These are phyloP conservation scores for Sapajus apella DNA, from an alignment of 2,113 vertebrate species.

Conservation along the genomic window DNA sequence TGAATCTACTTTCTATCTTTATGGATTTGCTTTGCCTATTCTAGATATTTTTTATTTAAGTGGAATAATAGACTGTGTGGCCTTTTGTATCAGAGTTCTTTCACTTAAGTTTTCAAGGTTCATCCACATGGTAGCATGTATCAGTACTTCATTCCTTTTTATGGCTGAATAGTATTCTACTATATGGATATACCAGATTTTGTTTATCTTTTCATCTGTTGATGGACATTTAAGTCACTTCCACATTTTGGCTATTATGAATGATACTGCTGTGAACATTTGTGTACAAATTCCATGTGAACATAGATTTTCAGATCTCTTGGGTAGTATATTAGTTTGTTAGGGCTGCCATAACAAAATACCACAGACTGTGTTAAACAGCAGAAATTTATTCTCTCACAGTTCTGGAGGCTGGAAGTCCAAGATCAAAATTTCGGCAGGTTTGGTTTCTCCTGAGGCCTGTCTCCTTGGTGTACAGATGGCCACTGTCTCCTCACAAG, in stretches of 20 bases:
- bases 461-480: background rate
- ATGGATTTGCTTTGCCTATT: background rate
- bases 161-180: background rate
- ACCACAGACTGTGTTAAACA: background rate
- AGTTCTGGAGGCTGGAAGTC: background rate
- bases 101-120: background rate
- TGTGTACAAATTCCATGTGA: background rate
- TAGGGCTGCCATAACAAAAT: background rate
- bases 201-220: background rate
- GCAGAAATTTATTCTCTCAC: background rate
- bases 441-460: background rate
- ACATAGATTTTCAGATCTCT: background rate
- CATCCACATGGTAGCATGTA: no score
- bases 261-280: background rate
- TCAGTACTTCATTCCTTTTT: background rate
- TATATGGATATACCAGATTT: background rate
- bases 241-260: background rate
- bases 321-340: background rate
- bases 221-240: background rate
- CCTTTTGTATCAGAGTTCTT: background rate
- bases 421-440: background rate
- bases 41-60: background rate
- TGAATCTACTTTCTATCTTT: background rate
- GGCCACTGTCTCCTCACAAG: background rate
- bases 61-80: background rate